phyloP scores from a whole-genome alignment of 2,113 vertebrate genomes.

The Zosterops borbonicus region DNA sequence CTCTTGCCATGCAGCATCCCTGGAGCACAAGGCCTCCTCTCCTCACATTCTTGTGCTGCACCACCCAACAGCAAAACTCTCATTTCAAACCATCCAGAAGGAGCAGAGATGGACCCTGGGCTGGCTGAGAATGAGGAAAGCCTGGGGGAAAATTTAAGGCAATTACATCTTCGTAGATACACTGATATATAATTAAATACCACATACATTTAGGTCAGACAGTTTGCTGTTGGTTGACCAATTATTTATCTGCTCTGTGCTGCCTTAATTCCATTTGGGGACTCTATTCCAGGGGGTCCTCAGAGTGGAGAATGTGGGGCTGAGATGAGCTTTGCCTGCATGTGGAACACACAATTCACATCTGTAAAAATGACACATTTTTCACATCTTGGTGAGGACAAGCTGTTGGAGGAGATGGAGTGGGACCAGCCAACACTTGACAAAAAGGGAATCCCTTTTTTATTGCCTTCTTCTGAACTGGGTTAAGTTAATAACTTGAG shows the following conservation, averaged over 20 bases:
- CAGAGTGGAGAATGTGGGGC: background rate
- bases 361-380: background rate
- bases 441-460: constrained; percentile 20
- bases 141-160: background rate
- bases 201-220: constrained; percentile 15
- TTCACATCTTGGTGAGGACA: background rate
- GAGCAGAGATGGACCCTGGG: background rate
- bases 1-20: background rate
- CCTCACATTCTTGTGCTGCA: background rate
- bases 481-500: background rate
- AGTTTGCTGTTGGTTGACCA: background rate
- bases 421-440: background rate
- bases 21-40: background rate
- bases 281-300: background rate
- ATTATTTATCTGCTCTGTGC: background rate
- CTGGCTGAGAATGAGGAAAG: background rate
- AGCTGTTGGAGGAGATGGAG: background rate
- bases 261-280: background rate
- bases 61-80: background rate
- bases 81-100: background rate
- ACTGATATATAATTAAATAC: constrained; percentile 23
- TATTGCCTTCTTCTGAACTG: background rate
- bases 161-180: background rate
- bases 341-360: background rate
- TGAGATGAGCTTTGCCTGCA: background rate